Evolutionary conservation across 64 coral and sea anemone species (phyloP), one percentile per base, ranked within the genome.

Genomic region (Stichodactyla helianthus): DNA sequence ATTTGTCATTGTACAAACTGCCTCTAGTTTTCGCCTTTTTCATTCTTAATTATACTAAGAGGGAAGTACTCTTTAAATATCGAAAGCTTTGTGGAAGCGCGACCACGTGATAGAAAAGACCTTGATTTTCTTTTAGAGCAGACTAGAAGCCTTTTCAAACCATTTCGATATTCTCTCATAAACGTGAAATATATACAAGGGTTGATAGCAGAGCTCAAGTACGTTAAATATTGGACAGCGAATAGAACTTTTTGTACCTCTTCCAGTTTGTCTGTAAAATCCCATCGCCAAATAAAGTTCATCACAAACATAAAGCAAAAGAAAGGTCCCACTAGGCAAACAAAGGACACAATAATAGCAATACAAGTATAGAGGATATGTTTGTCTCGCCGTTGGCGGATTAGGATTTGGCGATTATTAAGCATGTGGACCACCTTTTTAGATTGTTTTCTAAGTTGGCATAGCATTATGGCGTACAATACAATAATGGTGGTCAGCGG

Each of bases 131-230:
- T 35, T 31, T 31, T 74, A 74, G 68, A 74, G 17, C 13, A 11
- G 25, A 12, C 10, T 27, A 74, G 10, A 27, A 74, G 26, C 26
- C 68, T 81, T 53, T 16, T 54, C 52, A 81, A 54, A 18, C 78
- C 78, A 53, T 81, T 0, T 52, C 16, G 51, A 81, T 52, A 81
- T 1, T 54, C 52, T 54, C 53, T 81, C 15, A 81, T 19, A 81
- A 81, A n/a, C 26, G 20, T 5, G 53, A 81, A 81, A 10, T 81
- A 81, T 53, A 51, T 52, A 14, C 78, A 81, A 81, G 78, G 78
- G 19, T 81, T 81, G 14, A 81, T 81, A 52, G 78, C 78, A 81
- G 78, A 6, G 52, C 53, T 81, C 8, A 81, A 20, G 53, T 81
- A 53, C 6, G n/a, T 50, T 20, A 81, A 28, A 52, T 18, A 81